phyloP scores from a whole-genome alignment of 2,113 vertebrate genomes.

The Erpornis zantholeuca region DNA sequence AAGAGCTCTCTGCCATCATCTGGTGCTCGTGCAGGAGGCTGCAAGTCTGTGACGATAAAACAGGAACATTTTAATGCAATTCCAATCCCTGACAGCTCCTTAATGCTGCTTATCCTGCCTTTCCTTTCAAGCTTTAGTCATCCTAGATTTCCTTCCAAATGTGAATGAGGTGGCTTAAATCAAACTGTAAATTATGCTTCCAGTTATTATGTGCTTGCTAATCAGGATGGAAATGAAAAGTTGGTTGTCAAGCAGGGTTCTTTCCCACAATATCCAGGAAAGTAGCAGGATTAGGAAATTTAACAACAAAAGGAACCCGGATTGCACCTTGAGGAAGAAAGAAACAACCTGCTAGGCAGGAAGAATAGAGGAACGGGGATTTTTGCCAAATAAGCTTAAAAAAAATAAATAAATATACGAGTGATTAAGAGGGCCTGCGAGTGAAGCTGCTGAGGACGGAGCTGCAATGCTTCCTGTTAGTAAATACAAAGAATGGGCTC shows the following conservation, averaged over 20 bases:
- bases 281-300: conserved; percentile 20
- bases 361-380: conserved; percentile 20
- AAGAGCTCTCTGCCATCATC: not conserved
- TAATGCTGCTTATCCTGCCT: conserved; percentile 56
- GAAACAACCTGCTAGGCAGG: conserved; percentile 58
- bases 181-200: conserved; percentile 42
- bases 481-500: conserved; percentile 64
- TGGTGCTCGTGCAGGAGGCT: not conserved
- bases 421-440: conserved; percentile 41
- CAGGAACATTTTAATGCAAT: not conserved
- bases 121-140: conserved; percentile 49
- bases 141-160: conserved; percentile 41
- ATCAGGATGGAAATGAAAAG: conserved; percentile 62
- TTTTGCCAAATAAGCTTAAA: conserved; percentile 22
- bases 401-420: not conserved
- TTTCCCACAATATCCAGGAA: conserved; percentile 69
- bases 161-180: conserved; percentile 54
- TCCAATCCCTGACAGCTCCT: conserved; percentile 15
- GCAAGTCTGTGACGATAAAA: not conserved
- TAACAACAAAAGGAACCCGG: conserved; percentile 63
- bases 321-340: conserved; percentile 64
- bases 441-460: conserved; percentile 41
- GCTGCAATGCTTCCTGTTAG: conserved; percentile 67
- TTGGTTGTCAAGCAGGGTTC: conserved; percentile 13
- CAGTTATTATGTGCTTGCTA: conserved; percentile 43